Evolutionary conservation across 2,888 invertebrate species (phyloP), one percentile per base, ranked within the genome.

Genomic region (Phorcus lineatus): DNA sequence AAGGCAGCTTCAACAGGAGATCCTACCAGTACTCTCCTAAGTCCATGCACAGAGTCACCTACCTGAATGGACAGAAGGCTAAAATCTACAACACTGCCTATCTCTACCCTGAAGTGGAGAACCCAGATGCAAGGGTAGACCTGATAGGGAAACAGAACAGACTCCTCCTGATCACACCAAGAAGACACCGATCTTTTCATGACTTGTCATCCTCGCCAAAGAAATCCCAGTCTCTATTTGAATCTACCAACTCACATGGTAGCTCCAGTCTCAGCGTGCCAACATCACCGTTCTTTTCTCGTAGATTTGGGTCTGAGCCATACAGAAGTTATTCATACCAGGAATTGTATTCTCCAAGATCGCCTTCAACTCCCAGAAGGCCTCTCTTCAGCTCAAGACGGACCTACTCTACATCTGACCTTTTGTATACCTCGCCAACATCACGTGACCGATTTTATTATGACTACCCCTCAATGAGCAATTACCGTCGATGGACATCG

Each of bases 201-300:
- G 70, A 36, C 19, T 31, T 40, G 36, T 40, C 70, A 6, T 11
- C 47, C 47, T 47, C 36, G 3, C 28, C 9, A 36, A 31, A 19
- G 70, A 70, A 19, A 36, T 31, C 67, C 11, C 31, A 24, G 11
- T 11, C 70, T 11, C 24, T 28, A 6, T 62, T 62, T 28, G 70
- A 70, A 19, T 70, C 31, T 13, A 16, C 70, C 24, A 28, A 28
- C 3, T 70, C 70, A 17, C 40, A 31, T 17, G 70, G 70, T 11
- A n/a, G 31, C 28, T 70, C 70, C 19, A 70, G 70, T 16, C 70
- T 70, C 70, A 70, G 70, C 19, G 31, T 40, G n/a, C 70, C 70
- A n/a, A 40, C 17, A 31, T 70, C 70, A 0, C 70, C 70, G 40
- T 70, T 70, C 36, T 4, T 70, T 36, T 11, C 31, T 13, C 70